Evolutionary conservation across 1,140 invertebrate species (phyloP), one percentile per base, ranked within the genome.

Genomic region (Panagrolaimus sp.): DNA sequence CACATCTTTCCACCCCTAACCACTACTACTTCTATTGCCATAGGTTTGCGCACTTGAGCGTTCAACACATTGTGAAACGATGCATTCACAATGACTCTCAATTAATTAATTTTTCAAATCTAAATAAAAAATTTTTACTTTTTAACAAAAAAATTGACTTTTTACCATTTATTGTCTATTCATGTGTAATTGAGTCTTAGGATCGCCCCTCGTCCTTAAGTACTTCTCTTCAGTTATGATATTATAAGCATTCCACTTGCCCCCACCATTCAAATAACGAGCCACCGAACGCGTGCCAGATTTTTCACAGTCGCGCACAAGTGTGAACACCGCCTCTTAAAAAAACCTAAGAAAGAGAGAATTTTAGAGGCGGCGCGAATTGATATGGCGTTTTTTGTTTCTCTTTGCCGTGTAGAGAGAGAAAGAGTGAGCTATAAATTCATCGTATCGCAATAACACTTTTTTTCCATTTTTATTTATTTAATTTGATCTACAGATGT

Each of bases 91-190:
- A 58, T 58, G 52, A 58, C 28, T 28, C 52, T 58, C 52, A 58
- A 58, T 58, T 58, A 58, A 58, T 58, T 58, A 58, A 58, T 58
- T 58, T 21, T 58, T 28, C n/a, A 58, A 58, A 28, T 58, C 52
- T 26, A 38, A 38, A 38, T 38, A 38, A 38, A 38, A 38, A 38
- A 4, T 38, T 38, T 26, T 58, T 52, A 26, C 52, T 58, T 21
- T 58, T 21, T 21, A 58, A 58, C 15, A 12, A 58, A 12, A 26
- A 21, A 58, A 21, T 21, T 58, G 52, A 28, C 28, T 17, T 14
- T 28, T 28, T 24, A 55, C 52, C 52, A 17, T 12, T 12, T 21
- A 21, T 21, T 58, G 52, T 28, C 52, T 21, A 17, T 21, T 58
- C 52, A 58, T 58, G 52, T 58, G 10, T 58, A 58, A 58, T 58